phyloP scores from a whole-genome alignment of 2,888 invertebrate species.

The Leptinotarsa peninsularis region DNA sequence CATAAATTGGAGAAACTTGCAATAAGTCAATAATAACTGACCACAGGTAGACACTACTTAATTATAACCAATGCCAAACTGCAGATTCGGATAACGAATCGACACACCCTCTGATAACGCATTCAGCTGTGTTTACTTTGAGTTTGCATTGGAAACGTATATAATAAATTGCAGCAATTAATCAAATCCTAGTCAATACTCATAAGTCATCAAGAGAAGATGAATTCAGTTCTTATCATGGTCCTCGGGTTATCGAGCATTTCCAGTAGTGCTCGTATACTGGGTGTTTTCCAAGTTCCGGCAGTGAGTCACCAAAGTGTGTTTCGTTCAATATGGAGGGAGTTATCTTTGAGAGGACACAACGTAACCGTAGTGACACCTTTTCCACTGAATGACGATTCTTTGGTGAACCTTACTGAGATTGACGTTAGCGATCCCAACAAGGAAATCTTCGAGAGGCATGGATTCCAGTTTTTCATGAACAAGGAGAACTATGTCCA shows the following conservation, averaged over 20 bases:
- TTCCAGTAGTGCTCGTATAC: slow-evolving; percentile 47
- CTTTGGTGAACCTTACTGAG: slow-evolving; percentile 58
- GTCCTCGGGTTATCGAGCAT: slow-evolving; percentile 18
- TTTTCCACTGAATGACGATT: slow-evolving; percentile 55
- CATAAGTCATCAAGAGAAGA: not conserved
- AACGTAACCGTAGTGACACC: slow-evolving; percentile 58
- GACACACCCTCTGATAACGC: too few species aligned
- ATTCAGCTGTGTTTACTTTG: too few species aligned
- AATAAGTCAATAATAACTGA: not conserved
- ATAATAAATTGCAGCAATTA: not conserved
- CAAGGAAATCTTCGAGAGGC: slow-evolving; percentile 46
- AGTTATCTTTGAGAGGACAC: slow-evolving; percentile 58
- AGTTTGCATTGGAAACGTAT: not conserved
- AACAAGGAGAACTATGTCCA: slow-evolving; percentile 49
- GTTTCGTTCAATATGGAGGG: slow-evolving; percentile 55
- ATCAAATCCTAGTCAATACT: not conserved
- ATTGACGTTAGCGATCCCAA: slow-evolving; percentile 54
- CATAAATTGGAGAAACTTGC: too few species aligned
- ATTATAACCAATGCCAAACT: too few species aligned
- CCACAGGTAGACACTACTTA: too few species aligned
- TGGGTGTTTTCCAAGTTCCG: slow-evolving; percentile 53
- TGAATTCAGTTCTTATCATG: slow-evolving; percentile 26
- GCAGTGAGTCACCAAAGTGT: slow-evolving; percentile 55
- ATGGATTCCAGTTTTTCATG: slow-evolving; percentile 55
- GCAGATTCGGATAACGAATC: too few species aligned